Evolutionary conservation across 2,797 vertebrate species (phyloP).

Genomic region (Luscinia megarhynchos): DNA sequence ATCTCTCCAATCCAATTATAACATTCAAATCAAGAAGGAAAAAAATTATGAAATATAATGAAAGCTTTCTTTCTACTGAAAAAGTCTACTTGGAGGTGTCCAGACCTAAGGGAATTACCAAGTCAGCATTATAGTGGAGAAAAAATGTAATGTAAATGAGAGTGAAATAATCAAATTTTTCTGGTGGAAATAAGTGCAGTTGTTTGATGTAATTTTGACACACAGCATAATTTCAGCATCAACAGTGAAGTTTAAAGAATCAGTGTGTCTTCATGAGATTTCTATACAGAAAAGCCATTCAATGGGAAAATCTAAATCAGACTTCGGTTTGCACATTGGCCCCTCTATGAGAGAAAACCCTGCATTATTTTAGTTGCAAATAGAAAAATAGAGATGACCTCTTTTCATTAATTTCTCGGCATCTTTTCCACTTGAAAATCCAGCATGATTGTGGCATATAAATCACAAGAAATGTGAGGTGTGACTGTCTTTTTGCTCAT

Average conservation of each 20-base stretch:
- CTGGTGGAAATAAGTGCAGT: constrained; percentile 70
- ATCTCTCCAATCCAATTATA: constrained; percentile 75
- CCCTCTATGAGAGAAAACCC: background rate
- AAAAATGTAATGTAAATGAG: constrained; percentile 70
- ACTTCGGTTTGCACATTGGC: background rate
- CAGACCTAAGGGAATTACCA: constrained; percentile 69
- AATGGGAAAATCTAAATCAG: constrained; percentile 42
- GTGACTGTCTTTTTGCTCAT: background rate
- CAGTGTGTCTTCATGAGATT: constrained; percentile 41
- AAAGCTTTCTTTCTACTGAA: constrained; percentile 63
- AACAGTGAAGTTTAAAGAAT: constrained; percentile 56
- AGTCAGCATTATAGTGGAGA: constrained; percentile 65
- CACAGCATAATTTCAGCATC: constrained; percentile 69
- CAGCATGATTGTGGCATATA: background rate
- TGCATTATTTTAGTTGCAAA: background rate
- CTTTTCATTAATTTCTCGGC: constrained; percentile 25
- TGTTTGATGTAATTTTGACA: constrained; percentile 78
- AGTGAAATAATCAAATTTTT: constrained; percentile 77
- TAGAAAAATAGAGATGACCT: constrained; percentile 37
- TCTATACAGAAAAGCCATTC: constrained; percentile 22
- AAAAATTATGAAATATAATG: constrained; percentile 62
- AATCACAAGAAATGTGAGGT: background rate
- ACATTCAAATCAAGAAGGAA: constrained; percentile 74
- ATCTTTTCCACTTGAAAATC: constrained; percentile 37
- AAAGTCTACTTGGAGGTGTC: constrained; percentile 61